Evolutionary conservation across 2,888 invertebrate genomes (phyloP).

Genomic region (Drosophila mettleri): DNA sequence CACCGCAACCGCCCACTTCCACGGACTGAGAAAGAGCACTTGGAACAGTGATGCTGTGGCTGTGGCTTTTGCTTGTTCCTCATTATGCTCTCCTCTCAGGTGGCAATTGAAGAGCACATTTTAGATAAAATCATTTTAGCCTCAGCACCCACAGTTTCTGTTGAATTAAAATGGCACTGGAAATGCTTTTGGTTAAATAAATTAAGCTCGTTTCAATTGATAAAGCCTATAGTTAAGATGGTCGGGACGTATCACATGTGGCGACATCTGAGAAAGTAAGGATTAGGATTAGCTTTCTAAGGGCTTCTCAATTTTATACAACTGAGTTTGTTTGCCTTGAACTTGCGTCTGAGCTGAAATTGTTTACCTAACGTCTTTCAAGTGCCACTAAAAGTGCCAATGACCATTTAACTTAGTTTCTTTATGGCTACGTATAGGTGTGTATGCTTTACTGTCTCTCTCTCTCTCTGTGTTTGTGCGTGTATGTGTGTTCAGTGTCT

Average conservation of each 20-base stretch:
- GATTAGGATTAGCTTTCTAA: conserved; percentile 22
- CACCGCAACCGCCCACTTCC: conserved; percentile 34
- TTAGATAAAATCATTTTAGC: conserved; percentile 43
- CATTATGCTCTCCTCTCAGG: conserved; percentile 55
- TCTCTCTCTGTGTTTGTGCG: neutral
- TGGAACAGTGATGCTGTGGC: conserved; percentile 42
- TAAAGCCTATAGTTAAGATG: conserved; percentile 30
- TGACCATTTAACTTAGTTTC: conserved; percentile 60
- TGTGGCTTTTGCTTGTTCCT: conserved; percentile 37
- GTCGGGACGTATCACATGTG: neutral
- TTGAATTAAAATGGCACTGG: conserved; percentile 72
- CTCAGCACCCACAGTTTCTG: conserved; percentile 27
- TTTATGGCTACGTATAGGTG: conserved; percentile 1
- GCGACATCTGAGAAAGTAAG: neutral
- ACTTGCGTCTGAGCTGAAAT: conserved; percentile 46
- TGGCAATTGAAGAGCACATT: conserved; percentile 52
- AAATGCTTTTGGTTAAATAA: conserved; percentile 57
- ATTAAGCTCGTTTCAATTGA: conserved; percentile 68
- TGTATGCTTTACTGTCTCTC: neutral
- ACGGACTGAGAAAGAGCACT: conserved; percentile 33
- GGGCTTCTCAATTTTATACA: conserved; percentile 5
- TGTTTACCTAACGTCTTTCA: conserved; percentile 48
- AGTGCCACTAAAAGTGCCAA: conserved; percentile 65
- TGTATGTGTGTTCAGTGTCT: conserved; percentile 12
- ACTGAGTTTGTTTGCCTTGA: conserved; percentile 33